Evolutionary conservation across 2,797 vertebrate species (phyloP).

Genomic region (Vireo griseus): DNA sequence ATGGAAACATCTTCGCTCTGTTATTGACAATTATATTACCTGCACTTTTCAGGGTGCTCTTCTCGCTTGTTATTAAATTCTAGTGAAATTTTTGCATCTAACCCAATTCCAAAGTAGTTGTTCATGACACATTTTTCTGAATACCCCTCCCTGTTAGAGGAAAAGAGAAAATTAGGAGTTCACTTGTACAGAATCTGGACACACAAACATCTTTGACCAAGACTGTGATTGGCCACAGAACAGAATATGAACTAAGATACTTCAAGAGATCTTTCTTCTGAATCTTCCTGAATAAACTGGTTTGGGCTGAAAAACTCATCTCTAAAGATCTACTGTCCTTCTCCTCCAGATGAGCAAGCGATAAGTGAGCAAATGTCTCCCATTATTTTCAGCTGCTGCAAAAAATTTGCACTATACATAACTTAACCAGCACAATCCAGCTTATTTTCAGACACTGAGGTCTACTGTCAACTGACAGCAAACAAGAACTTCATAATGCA

Average conservation of each 20-base stretch:
- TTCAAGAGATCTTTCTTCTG: background rate
- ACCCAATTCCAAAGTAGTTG: constrained; percentile 98
- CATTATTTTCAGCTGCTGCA: background rate
- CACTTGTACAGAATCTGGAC: background rate
- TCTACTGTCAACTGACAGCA: background rate
- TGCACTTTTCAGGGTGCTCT: constrained; percentile 97
- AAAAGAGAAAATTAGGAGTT: constrained; percentile 3
- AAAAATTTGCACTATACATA: background rate
- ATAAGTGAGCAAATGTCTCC: background rate
- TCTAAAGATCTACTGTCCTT: background rate
- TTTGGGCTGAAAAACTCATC: background rate
- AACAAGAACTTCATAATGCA: background rate
- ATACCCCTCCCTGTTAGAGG: constrained; percentile 87
- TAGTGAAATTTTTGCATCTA: constrained; percentile 97
- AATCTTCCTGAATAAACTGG: background rate
- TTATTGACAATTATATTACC: constrained; percentile 71
- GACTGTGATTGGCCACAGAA: background rate
- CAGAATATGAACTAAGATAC: background rate
- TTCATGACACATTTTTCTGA: constrained; percentile 99
- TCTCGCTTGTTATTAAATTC: constrained; percentile 99
- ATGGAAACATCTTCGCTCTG: background rate
- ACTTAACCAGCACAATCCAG: background rate
- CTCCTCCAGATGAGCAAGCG: background rate
- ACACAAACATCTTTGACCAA: background rate
- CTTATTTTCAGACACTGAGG: background rate